Evolutionary conservation across 2,797 vertebrate genomes (phyloP).

Genomic region (Neosilurus hyrtlii): DNA sequence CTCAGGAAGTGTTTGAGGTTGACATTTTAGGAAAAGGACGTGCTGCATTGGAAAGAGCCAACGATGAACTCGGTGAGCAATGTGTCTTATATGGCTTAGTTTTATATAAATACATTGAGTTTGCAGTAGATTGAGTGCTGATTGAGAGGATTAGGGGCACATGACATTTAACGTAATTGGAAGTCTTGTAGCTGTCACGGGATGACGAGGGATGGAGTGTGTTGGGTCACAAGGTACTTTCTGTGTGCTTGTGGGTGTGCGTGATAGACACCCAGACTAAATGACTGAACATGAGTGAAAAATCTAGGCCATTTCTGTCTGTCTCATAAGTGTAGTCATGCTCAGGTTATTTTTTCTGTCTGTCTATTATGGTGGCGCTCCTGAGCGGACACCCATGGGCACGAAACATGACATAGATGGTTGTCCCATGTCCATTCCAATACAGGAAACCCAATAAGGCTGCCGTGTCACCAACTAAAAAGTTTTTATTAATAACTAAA

Average conservation of each 20-base stretch:
- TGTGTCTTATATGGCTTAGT: not conserved
- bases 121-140: not conserved
- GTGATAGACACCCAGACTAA: not conserved
- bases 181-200: constrained; percentile 65
- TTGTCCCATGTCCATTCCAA: too few species aligned
- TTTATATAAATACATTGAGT: not conserved
- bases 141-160: constrained; percentile 54
- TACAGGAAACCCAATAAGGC: too few species aligned
- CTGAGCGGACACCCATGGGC: too few species aligned
- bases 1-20: constrained; percentile 75
- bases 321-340: not conserved
- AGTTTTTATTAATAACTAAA: too few species aligned
- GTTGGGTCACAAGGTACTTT: constrained; percentile 56
- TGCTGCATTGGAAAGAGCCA: constrained; percentile 77
- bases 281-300: not conserved
- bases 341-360: not conserved
- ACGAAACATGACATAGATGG: too few species aligned
- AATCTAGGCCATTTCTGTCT: too few species aligned
- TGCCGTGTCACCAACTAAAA: too few species aligned
- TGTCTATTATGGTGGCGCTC: not conserved
- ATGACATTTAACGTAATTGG: constrained; percentile 62
- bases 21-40: constrained; percentile 78
- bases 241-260: constrained; percentile 1
- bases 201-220: constrained; percentile 53
- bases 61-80: constrained; percentile 79